These are phyloP conservation scores for Melanocharis versteri DNA, from an alignment of 2,113 vertebrate species.

Conservation along the genomic window DNA sequence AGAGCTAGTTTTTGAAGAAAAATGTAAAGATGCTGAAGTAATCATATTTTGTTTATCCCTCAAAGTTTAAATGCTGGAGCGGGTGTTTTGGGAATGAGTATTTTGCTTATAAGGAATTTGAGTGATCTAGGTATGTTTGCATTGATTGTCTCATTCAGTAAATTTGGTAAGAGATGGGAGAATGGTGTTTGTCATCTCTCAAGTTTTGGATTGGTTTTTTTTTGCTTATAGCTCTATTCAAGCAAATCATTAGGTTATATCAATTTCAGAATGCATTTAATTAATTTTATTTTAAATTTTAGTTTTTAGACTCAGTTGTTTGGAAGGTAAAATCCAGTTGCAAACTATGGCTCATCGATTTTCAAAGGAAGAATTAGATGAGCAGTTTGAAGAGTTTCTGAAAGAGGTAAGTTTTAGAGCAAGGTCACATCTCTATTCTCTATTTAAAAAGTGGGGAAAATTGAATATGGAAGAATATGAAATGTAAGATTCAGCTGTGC, in stretches of 20 bases:
- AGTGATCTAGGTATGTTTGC: neutral
- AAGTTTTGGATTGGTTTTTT: rapidly evolving
- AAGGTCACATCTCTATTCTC: neutral
- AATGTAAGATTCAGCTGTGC: neutral
- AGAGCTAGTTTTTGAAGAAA: neutral
- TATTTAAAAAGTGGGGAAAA: neutral
- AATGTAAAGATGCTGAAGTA: neutral
- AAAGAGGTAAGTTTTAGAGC: conserved; percentile 82
- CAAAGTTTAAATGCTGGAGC: neutral
- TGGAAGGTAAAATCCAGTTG: neutral
- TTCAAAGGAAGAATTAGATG: conserved; percentile 85
- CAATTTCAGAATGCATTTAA: neutral
- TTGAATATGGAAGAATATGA: neutral
- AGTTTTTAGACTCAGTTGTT: neutral
- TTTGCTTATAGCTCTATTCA: neutral
- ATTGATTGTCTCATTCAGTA: neutral
- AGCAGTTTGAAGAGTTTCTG: conserved; percentile 92
- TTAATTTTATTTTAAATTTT: neutral
- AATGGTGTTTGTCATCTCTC: neutral
- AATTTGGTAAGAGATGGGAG: neutral
- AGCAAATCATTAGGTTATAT: neutral
- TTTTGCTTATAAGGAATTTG: neutral
- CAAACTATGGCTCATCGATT: conserved; percentile 76
- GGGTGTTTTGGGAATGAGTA: neutral
- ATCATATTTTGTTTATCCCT: neutral